Percentiles rank a stretch among this genome's conserved stretches.
Conservation (phyloP, 53 echinoderm and acorn worm genomes). For the Patiria pectinifera region DNA sequence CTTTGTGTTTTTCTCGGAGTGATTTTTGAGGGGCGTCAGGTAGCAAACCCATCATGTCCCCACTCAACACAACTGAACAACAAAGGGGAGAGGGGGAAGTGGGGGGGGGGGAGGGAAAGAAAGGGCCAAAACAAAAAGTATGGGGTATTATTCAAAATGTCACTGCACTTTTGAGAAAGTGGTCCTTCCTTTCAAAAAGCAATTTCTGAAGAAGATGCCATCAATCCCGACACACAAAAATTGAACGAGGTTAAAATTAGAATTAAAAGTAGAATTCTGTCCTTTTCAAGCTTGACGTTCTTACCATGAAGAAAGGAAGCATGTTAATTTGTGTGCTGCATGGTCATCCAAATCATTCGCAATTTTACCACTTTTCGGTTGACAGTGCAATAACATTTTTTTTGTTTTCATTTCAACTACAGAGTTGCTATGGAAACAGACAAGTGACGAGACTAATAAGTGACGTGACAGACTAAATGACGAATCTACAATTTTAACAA, state of each 20-base stretch:
- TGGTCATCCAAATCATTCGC: neutral
- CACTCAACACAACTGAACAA: slow-evolving; percentile 57
- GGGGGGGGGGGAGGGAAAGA: neutral
- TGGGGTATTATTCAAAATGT: slow-evolving; percentile 34
- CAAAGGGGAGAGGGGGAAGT: neutral
- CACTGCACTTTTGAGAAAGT: slow-evolving; percentile 55
- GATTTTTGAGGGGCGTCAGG: slow-evolving; percentile 61
- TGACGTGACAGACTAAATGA: neutral
- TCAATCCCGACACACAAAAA: too few relatives aligned
- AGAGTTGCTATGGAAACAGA: neutral
- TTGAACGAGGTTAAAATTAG: too few relatives aligned
- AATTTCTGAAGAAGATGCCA: neutral
- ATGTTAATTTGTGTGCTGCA: too few relatives aligned
- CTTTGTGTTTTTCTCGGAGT: slow-evolving; percentile 61
- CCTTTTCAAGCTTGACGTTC: neutral
- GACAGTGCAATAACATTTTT: slow-evolving; percentile 37
- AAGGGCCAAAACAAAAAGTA: slow-evolving; percentile 46
- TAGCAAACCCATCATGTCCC: slow-evolving; percentile 53
- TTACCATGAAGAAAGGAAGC: neutral
- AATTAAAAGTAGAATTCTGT: neutral
- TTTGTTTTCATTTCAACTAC: neutral
- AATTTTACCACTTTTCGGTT: slow-evolving; percentile 16
- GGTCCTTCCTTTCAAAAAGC: neutral
- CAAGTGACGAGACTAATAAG: neutral
- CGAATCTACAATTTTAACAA: neutral